phyloP scores from a whole-genome alignment of 2,888 invertebrate species.

The Oscheius sp. region DNA sequence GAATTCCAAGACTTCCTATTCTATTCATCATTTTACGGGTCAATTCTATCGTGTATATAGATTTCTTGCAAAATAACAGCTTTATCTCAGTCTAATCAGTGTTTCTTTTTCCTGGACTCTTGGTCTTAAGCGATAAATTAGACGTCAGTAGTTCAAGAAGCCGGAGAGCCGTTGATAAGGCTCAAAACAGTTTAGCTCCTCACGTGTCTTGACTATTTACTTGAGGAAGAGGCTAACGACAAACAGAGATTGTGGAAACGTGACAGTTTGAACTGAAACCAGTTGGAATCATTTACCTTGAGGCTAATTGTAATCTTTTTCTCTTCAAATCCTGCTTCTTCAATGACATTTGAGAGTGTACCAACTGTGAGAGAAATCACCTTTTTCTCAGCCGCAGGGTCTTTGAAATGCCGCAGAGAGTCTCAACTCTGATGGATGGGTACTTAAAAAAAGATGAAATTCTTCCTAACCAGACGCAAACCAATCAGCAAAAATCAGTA shows the following conservation, averaged over 20 bases:
- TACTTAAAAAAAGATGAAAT: neutral
- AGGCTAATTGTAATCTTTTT: neutral
- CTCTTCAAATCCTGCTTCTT: no score
- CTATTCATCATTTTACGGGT: slow-evolving; percentile 23
- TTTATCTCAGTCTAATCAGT: slow-evolving; percentile 12
- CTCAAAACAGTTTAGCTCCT: slow-evolving; percentile 15
- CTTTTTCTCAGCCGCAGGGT: slow-evolving; percentile 7
- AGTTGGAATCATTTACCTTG: neutral
- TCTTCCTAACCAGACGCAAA: neutral
- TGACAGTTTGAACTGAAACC: neutral
- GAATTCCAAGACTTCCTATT: neutral
- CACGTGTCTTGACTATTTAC: slow-evolving; percentile 12
- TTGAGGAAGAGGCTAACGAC: slow-evolving; percentile 4
- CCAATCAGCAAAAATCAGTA: neutral
- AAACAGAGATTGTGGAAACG: neutral
- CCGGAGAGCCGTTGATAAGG: neutral
- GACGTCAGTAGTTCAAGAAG: slow-evolving; percentile 17
- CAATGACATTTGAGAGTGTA: neutral
- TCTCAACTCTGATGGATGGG: neutral
- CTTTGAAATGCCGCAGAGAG: neutral
- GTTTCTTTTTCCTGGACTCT: neutral
- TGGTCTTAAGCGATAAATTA: neutral
- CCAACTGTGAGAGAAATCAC: slow-evolving; percentile 1
- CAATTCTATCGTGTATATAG: slow-evolving; percentile 23
- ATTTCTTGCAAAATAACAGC: slow-evolving; percentile 29